Evolutionary conservation across 2,797 vertebrate genomes (phyloP), one percentile per base, ranked within the genome.

Genomic region (Rhyacichthys aspro): DNA sequence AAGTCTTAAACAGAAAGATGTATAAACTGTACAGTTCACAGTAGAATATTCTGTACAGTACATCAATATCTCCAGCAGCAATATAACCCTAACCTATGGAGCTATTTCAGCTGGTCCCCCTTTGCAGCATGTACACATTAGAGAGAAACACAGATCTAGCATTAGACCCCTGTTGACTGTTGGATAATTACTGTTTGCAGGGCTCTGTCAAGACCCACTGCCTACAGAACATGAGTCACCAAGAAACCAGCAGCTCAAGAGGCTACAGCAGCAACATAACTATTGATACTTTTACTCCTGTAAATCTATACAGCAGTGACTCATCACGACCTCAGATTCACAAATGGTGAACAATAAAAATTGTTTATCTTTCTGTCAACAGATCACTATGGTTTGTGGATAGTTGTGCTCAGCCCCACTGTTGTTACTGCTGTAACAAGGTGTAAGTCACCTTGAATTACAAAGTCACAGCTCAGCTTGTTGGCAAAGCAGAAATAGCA

Each of bases 211-310:
- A 70, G 80, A 82, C 70, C 70, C 47, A 77, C 84, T 82, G 84
- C 88, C 84, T 86, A 86, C 87, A 79, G 70, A 76, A 72, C 48
- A 59, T 88, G 86, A 90, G 70, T 91, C 84, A 87, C 72, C 74
- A n/a, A 60, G 63, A 59, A 79, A 55, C 63, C 62, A 63, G 63
- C 59, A 56, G 76, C 66, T 74, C 64, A 42, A 71, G 68, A 72
- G 53, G 70, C 74, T 38, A 60, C 70, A 75, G 68, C 63, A 70
- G 38, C 74, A 57, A 66, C 49, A 57, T 50, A 38, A 33, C 16
- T 34, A 34, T 56, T 43, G 60, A 67, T 44, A 63, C 49, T 60
- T 74, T 71, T 41, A 72, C 59, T 67, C 68, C 46, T 77, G 39
- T 19, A 79, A 55, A 58, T 67, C 81, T 78, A 78, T 57, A 19